Evolutionary conservation across 2,888 invertebrate species (phyloP).

Genomic region (Drosophila kuntzei): DNA sequence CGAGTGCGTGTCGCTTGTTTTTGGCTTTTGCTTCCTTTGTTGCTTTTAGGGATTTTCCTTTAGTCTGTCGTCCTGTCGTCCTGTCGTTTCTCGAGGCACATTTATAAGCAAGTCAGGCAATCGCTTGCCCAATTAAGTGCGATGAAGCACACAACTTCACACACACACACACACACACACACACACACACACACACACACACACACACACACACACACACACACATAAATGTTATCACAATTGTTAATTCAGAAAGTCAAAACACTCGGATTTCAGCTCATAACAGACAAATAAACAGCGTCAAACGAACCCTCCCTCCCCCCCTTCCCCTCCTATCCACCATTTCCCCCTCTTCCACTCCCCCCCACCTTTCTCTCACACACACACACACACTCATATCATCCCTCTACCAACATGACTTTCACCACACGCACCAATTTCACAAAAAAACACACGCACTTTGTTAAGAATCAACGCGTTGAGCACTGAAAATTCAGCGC

Average conservation of each 20-base stretch:
- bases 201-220: constrained; percentile 6
- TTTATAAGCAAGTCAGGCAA: constrained; percentile 79
- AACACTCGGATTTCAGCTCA: constrained; percentile 70
- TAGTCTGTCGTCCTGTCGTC: constrained; percentile 14
- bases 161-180: constrained; percentile 26
- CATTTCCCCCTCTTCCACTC: not conserved
- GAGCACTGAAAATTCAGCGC: constrained; percentile 13
- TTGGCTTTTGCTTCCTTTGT: constrained; percentile 23
- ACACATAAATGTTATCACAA: constrained; percentile 70
- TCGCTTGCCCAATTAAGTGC: constrained; percentile 78
- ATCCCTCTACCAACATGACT: constrained; percentile 40
- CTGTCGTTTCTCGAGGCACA: constrained; percentile 46
- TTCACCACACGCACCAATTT: constrained; percentile 6
- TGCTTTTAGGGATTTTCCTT: constrained; percentile 15
- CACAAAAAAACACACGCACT: constrained; percentile 4
- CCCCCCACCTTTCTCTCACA: not conserved
- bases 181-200: constrained; percentile 13
- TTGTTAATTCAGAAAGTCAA: constrained; percentile 75
- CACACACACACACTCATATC: not conserved
- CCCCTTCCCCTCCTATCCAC: not conserved
- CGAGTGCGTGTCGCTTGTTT: constrained; percentile 51
- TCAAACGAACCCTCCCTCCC: not conserved
- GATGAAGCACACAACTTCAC: constrained; percentile 60
- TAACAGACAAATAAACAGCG: constrained; percentile 56
- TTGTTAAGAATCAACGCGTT: constrained; percentile 12